phyloP scores from a whole-genome alignment of 1,140 invertebrate genomes.

The Pteromalus puparum region DNA sequence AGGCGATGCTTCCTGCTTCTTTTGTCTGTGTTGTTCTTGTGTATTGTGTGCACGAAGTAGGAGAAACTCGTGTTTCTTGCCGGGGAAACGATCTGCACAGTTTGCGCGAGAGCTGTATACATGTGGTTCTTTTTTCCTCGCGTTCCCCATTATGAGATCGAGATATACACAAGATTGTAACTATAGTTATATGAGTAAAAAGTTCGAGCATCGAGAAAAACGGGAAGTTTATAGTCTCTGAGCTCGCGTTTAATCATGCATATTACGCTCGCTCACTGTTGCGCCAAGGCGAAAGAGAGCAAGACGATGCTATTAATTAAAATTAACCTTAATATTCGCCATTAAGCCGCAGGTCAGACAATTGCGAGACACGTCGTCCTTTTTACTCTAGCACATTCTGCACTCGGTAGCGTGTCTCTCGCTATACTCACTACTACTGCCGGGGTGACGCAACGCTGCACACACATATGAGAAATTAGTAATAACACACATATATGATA shows the following conservation, averaged over 20 bases:
- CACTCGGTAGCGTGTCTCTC: not conserved
- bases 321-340: conserved; percentile 25
- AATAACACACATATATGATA: too few relatives aligned
- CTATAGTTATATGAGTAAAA: too few relatives aligned
- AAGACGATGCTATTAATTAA: conserved; percentile 23
- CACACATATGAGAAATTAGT: too few relatives aligned
- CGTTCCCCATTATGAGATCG: not conserved
- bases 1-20: not conserved
- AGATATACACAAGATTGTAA: not conserved
- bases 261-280: not conserved
- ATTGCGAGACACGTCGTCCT: conserved; percentile 14
- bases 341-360: conserved; percentile 24
- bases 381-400: not conserved
- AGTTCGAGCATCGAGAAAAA: not conserved
- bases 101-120: too few relatives aligned
- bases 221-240: not conserved
- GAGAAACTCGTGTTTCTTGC: not conserved
- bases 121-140: not conserved
- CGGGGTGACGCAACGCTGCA: not conserved
- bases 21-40: not conserved
- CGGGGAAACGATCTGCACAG: not conserved
- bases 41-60: not conserved
- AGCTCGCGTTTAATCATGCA: not conserved
- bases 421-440: too few relatives aligned
- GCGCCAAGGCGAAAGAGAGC: not conserved